phyloP scores from a whole-genome alignment of 2,797 vertebrate genomes.

The Peromyscus attwateri region DNA sequence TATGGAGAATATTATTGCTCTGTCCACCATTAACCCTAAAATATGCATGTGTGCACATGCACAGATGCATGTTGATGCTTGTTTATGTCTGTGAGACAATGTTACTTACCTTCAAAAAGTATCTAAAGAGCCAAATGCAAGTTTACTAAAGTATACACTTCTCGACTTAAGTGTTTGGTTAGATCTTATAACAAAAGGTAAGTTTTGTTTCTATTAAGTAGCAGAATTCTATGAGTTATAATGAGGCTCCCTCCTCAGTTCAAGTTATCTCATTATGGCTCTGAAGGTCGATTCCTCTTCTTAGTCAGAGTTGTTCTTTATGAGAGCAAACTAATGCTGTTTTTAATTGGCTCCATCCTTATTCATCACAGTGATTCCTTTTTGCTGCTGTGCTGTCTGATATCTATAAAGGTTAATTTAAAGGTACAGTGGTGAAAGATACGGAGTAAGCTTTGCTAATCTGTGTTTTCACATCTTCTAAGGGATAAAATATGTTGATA shows the following conservation, averaged over 20 bases:
- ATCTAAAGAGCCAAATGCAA: constrained; percentile 15
- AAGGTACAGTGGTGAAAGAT: constrained; percentile 56
- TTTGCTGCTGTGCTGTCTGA: not conserved
- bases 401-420: constrained; percentile 80
- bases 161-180: constrained; percentile 29
- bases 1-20: not conserved
- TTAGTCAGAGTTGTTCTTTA: constrained; percentile 54
- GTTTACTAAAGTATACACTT: not conserved
- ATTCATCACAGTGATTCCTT: constrained; percentile 58
- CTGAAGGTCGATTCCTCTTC: not conserved
- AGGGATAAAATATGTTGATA: constrained; percentile 80
- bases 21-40: not conserved
- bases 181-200: constrained; percentile 3
- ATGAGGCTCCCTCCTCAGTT: constrained; percentile 12
- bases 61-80: not conserved
- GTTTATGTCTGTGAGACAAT: not conserved
- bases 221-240: constrained; percentile 53
- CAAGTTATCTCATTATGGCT: constrained; percentile 30
- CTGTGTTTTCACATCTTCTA: constrained; percentile 70
- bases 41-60: not conserved
- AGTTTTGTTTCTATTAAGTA: constrained; percentile 54
- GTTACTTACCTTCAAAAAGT: constrained; percentile 6
- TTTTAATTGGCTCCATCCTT: constrained; percentile 74
- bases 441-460: constrained; percentile 69
- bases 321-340: constrained; percentile 44